A percentile compares a stretch with the other conserved stretches of the same genome.
These are phyloP conservation scores for Chalcis sispes DNA, from an alignment of 2,888 invertebrate genomes.

Conservation along the genomic window DNA sequence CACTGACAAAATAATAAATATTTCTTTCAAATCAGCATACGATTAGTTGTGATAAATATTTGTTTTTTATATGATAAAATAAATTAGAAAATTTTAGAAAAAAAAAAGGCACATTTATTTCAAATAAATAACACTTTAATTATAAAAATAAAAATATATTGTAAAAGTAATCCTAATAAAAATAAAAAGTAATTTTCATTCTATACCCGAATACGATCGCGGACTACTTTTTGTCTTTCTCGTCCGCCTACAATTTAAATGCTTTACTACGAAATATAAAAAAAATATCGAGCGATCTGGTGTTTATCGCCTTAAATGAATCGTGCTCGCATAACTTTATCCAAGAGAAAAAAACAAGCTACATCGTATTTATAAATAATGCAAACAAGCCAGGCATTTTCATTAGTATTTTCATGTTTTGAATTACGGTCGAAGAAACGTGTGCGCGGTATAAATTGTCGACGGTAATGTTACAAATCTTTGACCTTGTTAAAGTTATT, in stretches of 20 bases:
- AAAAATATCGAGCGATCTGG: too few relatives aligned
- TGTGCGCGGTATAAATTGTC: conserved; percentile 43
- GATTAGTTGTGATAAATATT: conserved; percentile 11
- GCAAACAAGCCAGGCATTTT: neutral
- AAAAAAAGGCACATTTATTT: neutral
- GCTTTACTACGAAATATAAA: too few relatives aligned
- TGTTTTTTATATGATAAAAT: neutral
- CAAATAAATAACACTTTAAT: conserved; percentile 10
- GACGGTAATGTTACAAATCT: conserved; percentile 10
- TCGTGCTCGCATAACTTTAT: neutral
- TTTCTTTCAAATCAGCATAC: conserved; percentile 13
- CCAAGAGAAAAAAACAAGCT: neutral
- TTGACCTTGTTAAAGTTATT: conserved; percentile 59
- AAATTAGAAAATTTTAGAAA: conserved; percentile 4
- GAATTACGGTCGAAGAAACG: conserved; percentile 29
- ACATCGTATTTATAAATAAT: neutral
- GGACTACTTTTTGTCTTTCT: neutral
- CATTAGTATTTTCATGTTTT: neutral
- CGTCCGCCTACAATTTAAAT: conserved; percentile 1
- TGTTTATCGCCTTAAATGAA: neutral
- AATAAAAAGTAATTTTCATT: too few relatives aligned
- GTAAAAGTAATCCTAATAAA: conserved; percentile 4
- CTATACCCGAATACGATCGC: neutral
- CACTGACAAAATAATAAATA: conserved; percentile 1
- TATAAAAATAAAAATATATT: neutral